Base-by-base conservation (phyloP, 2,797 vertebrate genomes). In the Monodelphis domestica region DNA sequence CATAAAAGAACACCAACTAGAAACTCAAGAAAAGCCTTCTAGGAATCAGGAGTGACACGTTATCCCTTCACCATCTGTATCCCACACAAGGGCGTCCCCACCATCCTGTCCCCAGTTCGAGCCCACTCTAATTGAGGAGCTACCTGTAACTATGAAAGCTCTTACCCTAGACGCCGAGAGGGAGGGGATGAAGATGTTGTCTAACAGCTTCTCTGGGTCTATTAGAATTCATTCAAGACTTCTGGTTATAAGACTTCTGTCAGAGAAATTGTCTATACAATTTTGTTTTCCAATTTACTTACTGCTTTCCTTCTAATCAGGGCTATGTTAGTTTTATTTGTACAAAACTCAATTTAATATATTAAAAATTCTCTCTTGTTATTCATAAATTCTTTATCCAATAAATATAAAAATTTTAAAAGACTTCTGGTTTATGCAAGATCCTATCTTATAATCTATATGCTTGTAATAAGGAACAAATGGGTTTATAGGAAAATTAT, bases 381-480 rank as follows among this genome's bases (percentile, higher is more conserved):
- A n/a, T n/a, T n/a, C n/a, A n/a, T n/a, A n/a, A n/a, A n/a, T n/a
- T n/a, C n/a, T n/a, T n/a, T n/a, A n/a, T n/a, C n/a, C n/a, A n/a
- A n/a, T n/a, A n/a, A n/a, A n/a, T n/a, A n/a, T n/a, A n/a, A n/a
- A n/a, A n/a, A n/a, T n/a, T n/a, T n/a, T n/a, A n/a, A n/a, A n/a
- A n/a, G n/a, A n/a, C n/a, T n/a, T n/a, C 10, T 95, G 33, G 1
- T 54, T 88, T 90, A 90, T 33, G 57, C 90, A 95, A 87, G 57
- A 52, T 2, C 55, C 93, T 96, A 11, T 51, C 89, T 91, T 94
- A 88, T 93, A 93, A 53, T 1, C 30, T 90, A 53, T 87, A 91
- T 87, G 51, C 94, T 33, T 21, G 88, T 10, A 90, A 50, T 88
- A 93, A 78, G 52, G 91, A 7, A 84, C n/a, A 93, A 2, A 59